Evolutionary conservation across 2,888 invertebrate genomes (phyloP), one percentile per base, ranked within the genome.

Genomic region (Trissolcus japonicus): DNA sequence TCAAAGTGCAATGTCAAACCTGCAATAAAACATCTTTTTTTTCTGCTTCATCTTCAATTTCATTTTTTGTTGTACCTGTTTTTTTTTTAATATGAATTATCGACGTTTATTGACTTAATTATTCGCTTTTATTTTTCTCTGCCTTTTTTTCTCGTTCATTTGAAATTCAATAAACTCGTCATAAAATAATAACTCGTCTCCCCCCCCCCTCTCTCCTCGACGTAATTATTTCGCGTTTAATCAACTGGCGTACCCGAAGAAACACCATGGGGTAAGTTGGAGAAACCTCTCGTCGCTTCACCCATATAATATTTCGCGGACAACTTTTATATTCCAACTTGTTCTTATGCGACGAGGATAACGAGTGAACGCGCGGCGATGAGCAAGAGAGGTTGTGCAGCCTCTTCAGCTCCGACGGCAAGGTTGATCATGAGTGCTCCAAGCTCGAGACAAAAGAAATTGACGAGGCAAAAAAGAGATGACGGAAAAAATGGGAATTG

Each of bases 401-500:
- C 41, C 71, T 66, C 53, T 56, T 66, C 46, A 48, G 56, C 69
- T 66, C 69, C 65, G 71, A 69, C 76, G 67, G 71, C 71, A 61
- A 61, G 65, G 69, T 66, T 71, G 71, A 62, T 66, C 76, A 62
- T 59, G 71, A 66, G 71, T 71, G 69, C 66, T 60, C 62, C 72
- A 55, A 50, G 53, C 41, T 35, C 35, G 17, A 72, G 67, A 71
- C 76, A 76, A 76, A 73, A 67, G 68, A 68, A 73, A 76, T 50
- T 60, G 66, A 66, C 55, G 66, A 71, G 53, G 59, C 40, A 43
- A 67, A 56, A 65, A 66, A 55, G 59, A 53, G 56, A 57, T 68
- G 61, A 21, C 40, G 59, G 48, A 78, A 71, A 78, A 78, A 74
- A 66, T 62, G 50, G 67, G 78, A 81, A 80, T 75, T 69, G 21